Conservation (phyloP, 2,888 invertebrate species). For the Phlogophora meticulosa region DNA sequence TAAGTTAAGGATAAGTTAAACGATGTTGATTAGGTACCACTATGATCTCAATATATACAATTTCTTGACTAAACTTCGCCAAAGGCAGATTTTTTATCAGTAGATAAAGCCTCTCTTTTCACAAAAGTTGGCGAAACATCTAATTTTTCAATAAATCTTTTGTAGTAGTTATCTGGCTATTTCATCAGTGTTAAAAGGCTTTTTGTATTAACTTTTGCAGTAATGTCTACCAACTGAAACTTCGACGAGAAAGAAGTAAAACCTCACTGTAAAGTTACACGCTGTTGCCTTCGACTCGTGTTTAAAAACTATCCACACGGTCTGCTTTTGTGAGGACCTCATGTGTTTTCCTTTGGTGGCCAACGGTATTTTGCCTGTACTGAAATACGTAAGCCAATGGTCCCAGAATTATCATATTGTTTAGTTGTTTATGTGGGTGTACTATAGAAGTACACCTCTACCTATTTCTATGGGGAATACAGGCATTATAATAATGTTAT, state of each 20-base stretch:
- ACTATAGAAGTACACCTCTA: too few species aligned
- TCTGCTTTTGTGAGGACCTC: background rate
- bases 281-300: constrained; percentile 7
- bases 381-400: too few species aligned
- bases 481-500: too few species aligned
- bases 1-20: too few species aligned
- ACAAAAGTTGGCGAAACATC: constrained; percentile 1
- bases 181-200: constrained; percentile 11
- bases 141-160: background rate
- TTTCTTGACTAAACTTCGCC: background rate
- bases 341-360: background rate
- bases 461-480: too few species aligned
- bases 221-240: constrained; percentile 22
- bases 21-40: too few species aligned
- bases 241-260: constrained; percentile 24
- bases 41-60: too few species aligned
- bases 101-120: background rate
- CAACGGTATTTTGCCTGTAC: background rate
- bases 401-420: too few species aligned
- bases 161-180: constrained; percentile 2
- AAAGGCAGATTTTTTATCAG: background rate
- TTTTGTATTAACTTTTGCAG: constrained; percentile 38
- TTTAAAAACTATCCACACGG: constrained; percentile 29
- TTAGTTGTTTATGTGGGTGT: too few species aligned
- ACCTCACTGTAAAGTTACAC: constrained; percentile 34